Base-by-base conservation (phyloP, 2,797 vertebrate species). In the Sebastes hubbsi region DNA sequence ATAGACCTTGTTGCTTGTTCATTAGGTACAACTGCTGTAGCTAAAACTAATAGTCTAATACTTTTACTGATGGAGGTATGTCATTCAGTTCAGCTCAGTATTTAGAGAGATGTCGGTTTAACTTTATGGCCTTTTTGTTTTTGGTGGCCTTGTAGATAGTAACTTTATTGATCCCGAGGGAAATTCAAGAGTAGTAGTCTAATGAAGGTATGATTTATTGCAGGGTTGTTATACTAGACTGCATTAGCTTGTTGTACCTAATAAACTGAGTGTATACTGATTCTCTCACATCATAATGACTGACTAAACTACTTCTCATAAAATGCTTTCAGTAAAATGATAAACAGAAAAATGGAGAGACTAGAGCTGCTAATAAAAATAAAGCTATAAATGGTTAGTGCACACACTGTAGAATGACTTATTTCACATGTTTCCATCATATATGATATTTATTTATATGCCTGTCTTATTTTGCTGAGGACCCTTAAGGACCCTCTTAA, bases 401-500 rank as follows among this genome's bases (percentile, higher is more conserved):
- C 42, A 46, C 42, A 46, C 14, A 18, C 42, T 46, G 42, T 46
- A 1, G 42, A 46, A 46, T 46, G 16, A 18, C 42, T 46, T 64
- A 8, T 74, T 55, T 27, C 30, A n/a, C 18, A 29, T 27, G 12
- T 29, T 62, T 62, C 27, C 13, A 75, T 46, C 16, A 8, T 46
- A 18, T 20, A 0, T 46, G 0, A 46, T 0, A n/a, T 20, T 49
- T 49, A 49, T 18, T 49, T 4, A 8, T 3, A 16, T 46, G 16
- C n/a, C 0, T 1, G 34, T n/a, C 5, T 27, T 46, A 14, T 32
- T 46, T 66, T 9, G 3, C 60, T 16, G 9, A 63, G 13, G 63
- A 55, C 42, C 14, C 61, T 61, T 46, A 60, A 62, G 27, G 27
- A 46, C 29, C 25, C 9, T 56, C 10, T 63, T 32, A 32, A 64